A percentile compares a stretch with the other conserved stretches of the same genome.
Conservation (phyloP, 2,888 invertebrate species). For the Hemaris fuciformis region DNA sequence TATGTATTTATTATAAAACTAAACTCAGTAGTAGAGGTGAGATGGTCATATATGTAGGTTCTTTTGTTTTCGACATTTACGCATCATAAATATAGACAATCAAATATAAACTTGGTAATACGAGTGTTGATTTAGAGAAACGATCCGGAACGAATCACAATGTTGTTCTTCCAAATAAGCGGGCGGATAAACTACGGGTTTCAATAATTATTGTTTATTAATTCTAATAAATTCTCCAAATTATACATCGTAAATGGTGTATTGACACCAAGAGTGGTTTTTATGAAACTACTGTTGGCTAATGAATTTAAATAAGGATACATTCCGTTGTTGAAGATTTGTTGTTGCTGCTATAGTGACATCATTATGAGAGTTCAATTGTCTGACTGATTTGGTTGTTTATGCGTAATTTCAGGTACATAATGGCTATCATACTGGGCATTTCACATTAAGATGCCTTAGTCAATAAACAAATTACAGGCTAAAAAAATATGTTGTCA, state of each 20-base stretch:
- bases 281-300: background rate
- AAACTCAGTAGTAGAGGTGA: no score
- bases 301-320: background rate
- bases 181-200: background rate
- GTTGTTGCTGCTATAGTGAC: background rate
- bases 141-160: background rate
- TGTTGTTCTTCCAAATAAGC: background rate
- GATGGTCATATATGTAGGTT: no score
- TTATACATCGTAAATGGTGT: slow-evolving; percentile 16
- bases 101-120: background rate
- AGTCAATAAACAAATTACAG: no score
- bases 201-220: slow-evolving; percentile 29
- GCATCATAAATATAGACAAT: background rate
- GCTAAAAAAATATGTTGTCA: no score
- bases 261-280: background rate
- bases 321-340: background rate
- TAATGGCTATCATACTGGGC: no score
- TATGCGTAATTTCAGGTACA: no score
- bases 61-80: background rate
- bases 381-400: no score
- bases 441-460: no score
- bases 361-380: background rate
- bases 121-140: background rate
- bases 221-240: slow-evolving; percentile 27
- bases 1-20: no score